Percentiles rank a stretch among this genome's conserved stretches.
phyloP scores from a whole-genome alignment of 2,113 vertebrate genomes.

The Fukomys damarensis region DNA sequence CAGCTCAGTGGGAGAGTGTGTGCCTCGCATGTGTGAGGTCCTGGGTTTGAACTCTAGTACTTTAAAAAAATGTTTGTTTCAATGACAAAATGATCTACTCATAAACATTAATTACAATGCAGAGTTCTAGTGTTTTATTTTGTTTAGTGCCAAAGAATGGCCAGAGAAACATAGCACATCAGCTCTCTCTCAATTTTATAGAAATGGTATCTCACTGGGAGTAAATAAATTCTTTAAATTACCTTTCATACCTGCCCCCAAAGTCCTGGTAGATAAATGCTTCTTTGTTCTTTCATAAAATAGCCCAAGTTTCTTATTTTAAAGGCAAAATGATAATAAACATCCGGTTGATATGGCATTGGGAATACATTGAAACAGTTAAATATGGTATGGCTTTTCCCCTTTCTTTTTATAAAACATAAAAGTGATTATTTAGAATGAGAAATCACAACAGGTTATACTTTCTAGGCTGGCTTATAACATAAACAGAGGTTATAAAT shows the following conservation, averaged over 20 bases:
- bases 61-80: background rate
- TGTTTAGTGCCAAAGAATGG: background rate
- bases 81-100: background rate
- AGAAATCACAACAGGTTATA: conserved; percentile 34
- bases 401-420: background rate
- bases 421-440: conserved; percentile 33
- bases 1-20: background rate
- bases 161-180: background rate
- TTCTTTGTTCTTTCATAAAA: conserved; percentile 33
- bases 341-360: background rate
- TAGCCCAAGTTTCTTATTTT: background rate
- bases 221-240: conserved; percentile 42
- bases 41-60: background rate
- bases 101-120: background rate
- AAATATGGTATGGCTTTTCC: background rate
- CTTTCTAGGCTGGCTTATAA: background rate
- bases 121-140: conserved; percentile 27
- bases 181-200: background rate
- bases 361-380: background rate
- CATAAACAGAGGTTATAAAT: background rate
- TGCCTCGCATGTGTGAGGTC: background rate
- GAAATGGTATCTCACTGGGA: background rate
- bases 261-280: background rate
- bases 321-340: conserved; percentile 35
- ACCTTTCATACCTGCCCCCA: background rate